Conservation (phyloP, 2,888 invertebrate species). For the Vanessa cardui region DNA sequence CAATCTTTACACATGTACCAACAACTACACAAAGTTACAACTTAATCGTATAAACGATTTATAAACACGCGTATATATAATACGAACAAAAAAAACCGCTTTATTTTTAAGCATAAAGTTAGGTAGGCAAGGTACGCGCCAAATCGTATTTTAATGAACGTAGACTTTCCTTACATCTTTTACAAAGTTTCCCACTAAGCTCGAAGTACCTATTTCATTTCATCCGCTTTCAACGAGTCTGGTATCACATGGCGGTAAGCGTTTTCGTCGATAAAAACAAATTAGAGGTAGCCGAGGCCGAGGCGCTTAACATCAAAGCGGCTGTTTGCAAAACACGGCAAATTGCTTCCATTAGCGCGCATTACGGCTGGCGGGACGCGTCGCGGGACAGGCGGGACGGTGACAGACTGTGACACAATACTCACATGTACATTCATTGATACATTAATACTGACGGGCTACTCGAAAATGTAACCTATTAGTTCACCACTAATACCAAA, state of each 20-base stretch:
- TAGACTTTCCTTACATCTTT: not conserved
- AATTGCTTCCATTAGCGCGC: constrained; percentile 70
- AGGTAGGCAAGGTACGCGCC: too few relatives aligned
- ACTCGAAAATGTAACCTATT: constrained; percentile 15
- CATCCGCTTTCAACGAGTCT: constrained; percentile 10
- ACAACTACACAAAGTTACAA: too few relatives aligned
- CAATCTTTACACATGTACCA: too few relatives aligned
- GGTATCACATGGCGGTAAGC: constrained; percentile 37
- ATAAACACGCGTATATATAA: too few relatives aligned
- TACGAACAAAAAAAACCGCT: too few relatives aligned
- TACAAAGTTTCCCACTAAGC: constrained; percentile 4
- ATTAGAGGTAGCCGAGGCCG: constrained; percentile 37
- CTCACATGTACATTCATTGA: constrained; percentile 22
- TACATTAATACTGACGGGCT: constrained; percentile 13
- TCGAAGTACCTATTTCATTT: constrained; percentile 2
- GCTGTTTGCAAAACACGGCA: constrained; percentile 59
- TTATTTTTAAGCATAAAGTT: too few relatives aligned
- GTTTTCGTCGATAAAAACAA: constrained; percentile 44
- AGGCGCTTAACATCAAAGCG: constrained; percentile 39
- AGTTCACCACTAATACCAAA: constrained; percentile 2
- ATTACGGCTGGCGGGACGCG: constrained; percentile 47
- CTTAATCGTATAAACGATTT: too few relatives aligned
- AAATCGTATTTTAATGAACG: not conserved
- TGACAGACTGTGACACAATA: constrained; percentile 34
- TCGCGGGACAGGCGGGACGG: constrained; percentile 41